Percentiles rank a stretch among this genome's conserved stretches.
Evolutionary conservation across 2,113 vertebrate species (phyloP).

Genomic region (Trematocara unimaculatum): DNA sequence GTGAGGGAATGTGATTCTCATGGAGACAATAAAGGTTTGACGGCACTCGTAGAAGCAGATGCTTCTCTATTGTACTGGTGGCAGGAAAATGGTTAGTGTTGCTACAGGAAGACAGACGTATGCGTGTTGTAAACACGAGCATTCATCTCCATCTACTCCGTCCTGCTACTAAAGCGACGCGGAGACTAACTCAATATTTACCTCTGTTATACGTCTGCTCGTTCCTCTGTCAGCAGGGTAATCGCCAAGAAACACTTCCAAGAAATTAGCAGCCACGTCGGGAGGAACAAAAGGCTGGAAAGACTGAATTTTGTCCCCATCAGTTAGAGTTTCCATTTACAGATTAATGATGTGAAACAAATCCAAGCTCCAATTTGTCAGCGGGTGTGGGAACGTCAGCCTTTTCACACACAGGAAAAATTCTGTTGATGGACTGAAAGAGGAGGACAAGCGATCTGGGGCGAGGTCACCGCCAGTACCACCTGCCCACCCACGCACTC

Average conservation of each 20-base stretch:
- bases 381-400: neutral
- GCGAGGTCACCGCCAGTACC: neutral
- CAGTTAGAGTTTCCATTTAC: neutral
- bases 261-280: neutral
- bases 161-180: neutral
- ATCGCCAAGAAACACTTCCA: neutral
- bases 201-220: neutral
- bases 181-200: conserved; percentile 23
- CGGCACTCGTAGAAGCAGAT: neutral
- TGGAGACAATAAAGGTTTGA: neutral
- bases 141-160: neutral
- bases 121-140: conserved; percentile 1
- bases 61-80: neutral
- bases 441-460: neutral
- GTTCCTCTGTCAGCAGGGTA: neutral
- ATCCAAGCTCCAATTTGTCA: neutral
- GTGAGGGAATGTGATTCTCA: neutral
- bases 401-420: neutral
- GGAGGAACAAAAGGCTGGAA: neutral
- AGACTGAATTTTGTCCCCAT: neutral
- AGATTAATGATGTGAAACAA: neutral
- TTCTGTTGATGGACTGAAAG: neutral
- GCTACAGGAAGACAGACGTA: neutral
- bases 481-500: neutral
- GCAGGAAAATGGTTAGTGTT: neutral